Percentiles rank a stretch among this genome's conserved stretches.
Conservation (phyloP, 2,888 invertebrate species). For the Thereva unica region DNA sequence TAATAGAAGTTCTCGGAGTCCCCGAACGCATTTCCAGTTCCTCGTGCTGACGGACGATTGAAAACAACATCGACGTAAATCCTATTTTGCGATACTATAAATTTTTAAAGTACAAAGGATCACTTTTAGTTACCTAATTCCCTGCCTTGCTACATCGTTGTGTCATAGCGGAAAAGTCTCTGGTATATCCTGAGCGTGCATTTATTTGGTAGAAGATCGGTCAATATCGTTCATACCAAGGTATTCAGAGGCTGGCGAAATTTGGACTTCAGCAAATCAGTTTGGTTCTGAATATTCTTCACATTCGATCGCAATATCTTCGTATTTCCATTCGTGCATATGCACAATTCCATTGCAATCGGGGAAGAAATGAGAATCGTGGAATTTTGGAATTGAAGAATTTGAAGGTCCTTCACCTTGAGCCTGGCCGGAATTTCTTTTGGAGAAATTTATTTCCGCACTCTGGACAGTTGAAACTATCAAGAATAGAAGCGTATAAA, state of each 20-base stretch:
- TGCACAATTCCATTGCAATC: conserved; percentile 64
- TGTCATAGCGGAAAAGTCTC: conserved; percentile 22
- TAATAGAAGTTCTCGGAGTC: conserved; percentile 8
- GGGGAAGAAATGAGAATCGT: conserved; percentile 60
- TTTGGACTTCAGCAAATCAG: conserved; percentile 66
- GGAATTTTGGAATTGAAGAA: not conserved
- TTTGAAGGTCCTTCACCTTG: too few species aligned
- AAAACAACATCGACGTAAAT: conserved; percentile 21
- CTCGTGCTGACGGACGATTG: conserved; percentile 32
- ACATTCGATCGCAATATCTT: conserved; percentile 71
- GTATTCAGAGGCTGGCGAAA: conserved; percentile 73
- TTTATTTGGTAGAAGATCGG: conserved; percentile 26
- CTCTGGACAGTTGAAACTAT: too few species aligned
- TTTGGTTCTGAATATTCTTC: conserved; percentile 68
- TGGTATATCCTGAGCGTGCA: conserved; percentile 15
- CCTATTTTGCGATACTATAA: not conserved
- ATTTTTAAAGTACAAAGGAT: not conserved
- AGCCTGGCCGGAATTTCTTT: too few species aligned
- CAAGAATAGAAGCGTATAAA: too few species aligned
- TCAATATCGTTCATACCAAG: conserved; percentile 69
- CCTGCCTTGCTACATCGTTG: conserved; percentile 19
- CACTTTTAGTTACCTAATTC: conserved; percentile 4
- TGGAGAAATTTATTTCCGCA: too few species aligned
- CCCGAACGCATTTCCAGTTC: conserved; percentile 9
- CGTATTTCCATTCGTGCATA: conserved; percentile 75